These are phyloP conservation scores for Saguinus midas DNA, from an alignment of 2,113 vertebrate genomes.

Conservation along the genomic window DNA sequence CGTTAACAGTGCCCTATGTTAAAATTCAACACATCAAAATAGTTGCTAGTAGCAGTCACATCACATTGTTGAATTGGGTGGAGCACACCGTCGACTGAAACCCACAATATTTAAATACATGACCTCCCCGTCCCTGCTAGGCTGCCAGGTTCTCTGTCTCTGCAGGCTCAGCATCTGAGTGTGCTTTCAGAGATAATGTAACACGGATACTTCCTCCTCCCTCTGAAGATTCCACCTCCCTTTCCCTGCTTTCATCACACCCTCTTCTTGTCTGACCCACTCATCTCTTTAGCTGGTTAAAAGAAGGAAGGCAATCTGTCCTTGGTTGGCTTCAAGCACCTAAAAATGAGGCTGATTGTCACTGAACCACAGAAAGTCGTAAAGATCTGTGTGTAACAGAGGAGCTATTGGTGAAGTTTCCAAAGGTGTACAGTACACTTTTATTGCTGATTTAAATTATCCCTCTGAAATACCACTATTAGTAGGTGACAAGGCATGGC, in stretches of 20 bases:
- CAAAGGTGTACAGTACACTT: background rate
- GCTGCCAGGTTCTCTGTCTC: slow-evolving; percentile 49
- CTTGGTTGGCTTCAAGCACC: background rate
- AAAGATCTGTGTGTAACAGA: background rate
- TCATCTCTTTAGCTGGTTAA: background rate
- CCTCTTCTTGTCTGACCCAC: background rate
- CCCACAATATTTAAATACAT: background rate
- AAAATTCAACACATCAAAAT: background rate
- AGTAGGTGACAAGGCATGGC: slow-evolving; percentile 27
- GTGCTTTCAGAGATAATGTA: background rate
- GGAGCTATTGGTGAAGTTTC: background rate
- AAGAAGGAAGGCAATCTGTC: background rate
- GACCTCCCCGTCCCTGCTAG: slow-evolving; percentile 50
- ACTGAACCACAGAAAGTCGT: background rate
- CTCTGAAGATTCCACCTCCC: background rate
- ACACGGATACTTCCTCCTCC: background rate
- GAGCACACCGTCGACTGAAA: slow-evolving; percentile 45
- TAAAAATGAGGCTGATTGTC: background rate
- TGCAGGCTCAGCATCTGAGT: background rate
- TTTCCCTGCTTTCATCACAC: slow-evolving; percentile 2
- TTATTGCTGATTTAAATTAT: slow-evolving; percentile 37
- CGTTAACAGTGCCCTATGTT: background rate
- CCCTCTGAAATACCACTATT: background rate
- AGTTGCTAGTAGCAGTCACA: background rate
- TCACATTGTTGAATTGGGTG: background rate